A percentile compares a stretch with the other conserved stretches of the same genome.
phyloP scores from a whole-genome alignment of 2,888 invertebrate genomes.

The Strigamia maritima region DNA sequence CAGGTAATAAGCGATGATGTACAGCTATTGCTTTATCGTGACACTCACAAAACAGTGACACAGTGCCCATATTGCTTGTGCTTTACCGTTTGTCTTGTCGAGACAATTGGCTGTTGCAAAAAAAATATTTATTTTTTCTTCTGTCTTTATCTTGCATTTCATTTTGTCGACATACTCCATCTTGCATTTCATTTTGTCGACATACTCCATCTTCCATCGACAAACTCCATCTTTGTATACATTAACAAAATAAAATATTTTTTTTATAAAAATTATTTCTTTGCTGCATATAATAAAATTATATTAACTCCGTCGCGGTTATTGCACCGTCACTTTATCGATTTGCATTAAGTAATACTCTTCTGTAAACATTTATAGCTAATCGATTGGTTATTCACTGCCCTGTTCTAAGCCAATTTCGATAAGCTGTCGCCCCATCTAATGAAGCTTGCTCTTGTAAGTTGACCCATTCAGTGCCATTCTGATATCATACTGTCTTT shows the following conservation, averaged over 20 bases:
- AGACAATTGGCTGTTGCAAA: background rate
- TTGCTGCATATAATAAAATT: background rate
- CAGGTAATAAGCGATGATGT: slow-evolving; percentile 14
- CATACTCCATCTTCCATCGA: too few relatives aligned
- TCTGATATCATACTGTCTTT: background rate
- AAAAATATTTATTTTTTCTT: background rate
- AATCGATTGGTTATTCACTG: slow-evolving; percentile 19
- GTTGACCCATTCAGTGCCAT: slow-evolving; percentile 23
- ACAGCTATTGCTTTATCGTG: background rate
- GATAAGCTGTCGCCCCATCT: slow-evolving; percentile 20
- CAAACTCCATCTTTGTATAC: too few relatives aligned
- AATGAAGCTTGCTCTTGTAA: slow-evolving; percentile 20
- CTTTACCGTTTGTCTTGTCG: background rate
- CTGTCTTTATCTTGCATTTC: background rate
- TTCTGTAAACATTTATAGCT: background rate
- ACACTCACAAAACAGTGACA: slow-evolving; percentile 19
- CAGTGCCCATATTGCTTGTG: slow-evolving; percentile 5
- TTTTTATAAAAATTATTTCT: background rate
- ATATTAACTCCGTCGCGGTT: background rate
- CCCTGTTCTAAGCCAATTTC: slow-evolving; percentile 13
- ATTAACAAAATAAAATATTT: too few relatives aligned
- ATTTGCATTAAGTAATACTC: background rate
- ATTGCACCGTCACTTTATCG: background rate
- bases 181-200: background rate
- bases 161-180: background rate